Evolutionary conservation across 2,888 invertebrate species (phyloP).

Genomic region (Scaptomyza parva): DNA sequence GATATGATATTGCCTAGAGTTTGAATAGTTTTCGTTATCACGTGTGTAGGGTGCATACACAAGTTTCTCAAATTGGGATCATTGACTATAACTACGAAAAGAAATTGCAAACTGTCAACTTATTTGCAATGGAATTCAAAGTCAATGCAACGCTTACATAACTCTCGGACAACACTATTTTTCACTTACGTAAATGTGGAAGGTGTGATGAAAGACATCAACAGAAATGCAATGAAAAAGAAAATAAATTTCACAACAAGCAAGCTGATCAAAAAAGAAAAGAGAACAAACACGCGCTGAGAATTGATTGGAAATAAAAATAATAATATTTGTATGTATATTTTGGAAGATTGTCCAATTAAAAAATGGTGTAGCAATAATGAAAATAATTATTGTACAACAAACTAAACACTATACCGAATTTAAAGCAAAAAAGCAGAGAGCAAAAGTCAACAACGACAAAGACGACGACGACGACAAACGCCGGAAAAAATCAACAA

Average conservation of each 20-base stretch:
- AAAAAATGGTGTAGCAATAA: slow-evolving; percentile 33
- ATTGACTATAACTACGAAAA: slow-evolving; percentile 22
- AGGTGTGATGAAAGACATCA: slow-evolving; percentile 37
- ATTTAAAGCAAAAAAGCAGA: slow-evolving; percentile 21
- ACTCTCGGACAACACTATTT: slow-evolving; percentile 24
- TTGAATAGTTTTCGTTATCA: slow-evolving; percentile 10
- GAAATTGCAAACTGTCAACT: slow-evolving; percentile 62
- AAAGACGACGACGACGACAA: slow-evolving; percentile 27
- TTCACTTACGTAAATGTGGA: slow-evolving; percentile 45
- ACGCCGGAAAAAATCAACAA: slow-evolving; percentile 39
- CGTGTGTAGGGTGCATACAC: slow-evolving; percentile 46
- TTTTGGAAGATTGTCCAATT: slow-evolving; percentile 40
- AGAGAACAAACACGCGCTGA: slow-evolving; percentile 45
- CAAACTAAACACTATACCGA: slow-evolving; percentile 17
- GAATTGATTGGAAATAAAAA: slow-evolving; percentile 41
- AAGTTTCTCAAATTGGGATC: slow-evolving; percentile 25
- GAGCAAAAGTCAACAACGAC: slow-evolving; percentile 59
- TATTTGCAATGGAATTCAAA: slow-evolving; percentile 60
- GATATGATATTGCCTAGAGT: not conserved
- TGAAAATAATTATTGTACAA: slow-evolving; percentile 42
- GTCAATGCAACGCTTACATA: slow-evolving; percentile 76
- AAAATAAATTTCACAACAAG: slow-evolving; percentile 49
- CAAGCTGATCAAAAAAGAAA: slow-evolving; percentile 17
- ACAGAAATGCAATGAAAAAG: slow-evolving; percentile 45
- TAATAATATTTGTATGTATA: not conserved